Evolutionary conservation across 1,140 invertebrate species (phyloP).

Genomic region (Polyergus mexicanus): DNA sequence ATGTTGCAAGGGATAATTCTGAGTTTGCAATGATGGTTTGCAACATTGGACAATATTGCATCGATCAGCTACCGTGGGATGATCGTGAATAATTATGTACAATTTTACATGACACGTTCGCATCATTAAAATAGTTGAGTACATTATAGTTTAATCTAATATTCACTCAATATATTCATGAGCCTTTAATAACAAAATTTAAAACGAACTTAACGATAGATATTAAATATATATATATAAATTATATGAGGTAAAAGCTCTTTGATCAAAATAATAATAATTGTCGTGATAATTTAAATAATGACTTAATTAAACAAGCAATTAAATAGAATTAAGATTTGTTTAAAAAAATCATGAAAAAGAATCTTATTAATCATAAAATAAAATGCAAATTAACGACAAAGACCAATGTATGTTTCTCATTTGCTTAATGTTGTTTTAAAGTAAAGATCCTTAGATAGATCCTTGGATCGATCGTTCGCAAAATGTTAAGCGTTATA

Average conservation of each 20-base stretch:
- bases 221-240: not conserved
- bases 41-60: constrained; percentile 41
- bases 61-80: constrained; percentile 18
- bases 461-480: not conserved
- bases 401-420: not conserved
- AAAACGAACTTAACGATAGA: not conserved
- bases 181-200: not conserved
- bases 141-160: not conserved
- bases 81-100: constrained; percentile 43
- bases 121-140: constrained; percentile 11
- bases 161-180: not conserved
- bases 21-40: constrained; percentile 44
- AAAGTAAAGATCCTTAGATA: too few relatives aligned
- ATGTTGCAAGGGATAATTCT: constrained; percentile 25
- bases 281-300: too few relatives aligned
- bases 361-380: not conserved
- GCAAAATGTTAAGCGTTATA: not conserved
- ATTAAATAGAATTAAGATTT: not conserved
- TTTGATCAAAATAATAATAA: constrained; percentile 13
- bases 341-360: not conserved
- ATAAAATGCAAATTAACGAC: not conserved
- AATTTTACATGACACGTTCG: constrained; percentile 9
- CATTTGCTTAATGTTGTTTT: too few relatives aligned
- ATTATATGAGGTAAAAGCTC: not conserved
- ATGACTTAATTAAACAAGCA: not conserved